These are phyloP conservation scores for Myotis daubentonii DNA, from an alignment of 2,797 vertebrate genomes.

Conservation along the genomic window DNA sequence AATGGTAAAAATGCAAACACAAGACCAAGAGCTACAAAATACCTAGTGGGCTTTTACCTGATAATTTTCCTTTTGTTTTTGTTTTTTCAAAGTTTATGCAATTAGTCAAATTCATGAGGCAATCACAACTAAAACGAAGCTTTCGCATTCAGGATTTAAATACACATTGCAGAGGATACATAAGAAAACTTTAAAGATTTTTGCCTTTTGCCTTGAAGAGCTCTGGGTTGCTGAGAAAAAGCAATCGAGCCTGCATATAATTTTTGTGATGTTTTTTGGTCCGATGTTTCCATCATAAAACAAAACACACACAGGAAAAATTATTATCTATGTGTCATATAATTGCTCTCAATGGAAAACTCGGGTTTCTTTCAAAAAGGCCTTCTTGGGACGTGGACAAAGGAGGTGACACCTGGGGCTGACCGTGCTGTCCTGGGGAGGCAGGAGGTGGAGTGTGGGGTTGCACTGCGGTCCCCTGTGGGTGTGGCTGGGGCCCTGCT, in stretches of 20 bases:
- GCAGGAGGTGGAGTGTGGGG: rapidly evolving
- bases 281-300: not conserved
- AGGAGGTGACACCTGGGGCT: not conserved
- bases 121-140: not conserved
- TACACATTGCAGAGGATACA: not conserved
- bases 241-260: not conserved
- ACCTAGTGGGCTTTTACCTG: not conserved
- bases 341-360: not conserved
- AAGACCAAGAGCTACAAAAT: not conserved
- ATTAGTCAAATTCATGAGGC: not conserved
- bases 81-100: not conserved
- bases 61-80: not conserved
- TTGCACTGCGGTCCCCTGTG: not conserved
- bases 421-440: not conserved
- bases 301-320: not conserved
- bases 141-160: not conserved
- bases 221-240: not conserved
- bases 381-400: not conserved
- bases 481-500: not conserved
- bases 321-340: not conserved
- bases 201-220: not conserved
- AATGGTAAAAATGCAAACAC: not conserved
- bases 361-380: not conserved
- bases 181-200: not conserved
- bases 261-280: not conserved